Percentiles rank a stretch among this genome's conserved stretches.
These are phyloP conservation scores for Sphyrna mokarran DNA, from an alignment of 2,113 vertebrate species.

Conservation along the genomic window DNA sequence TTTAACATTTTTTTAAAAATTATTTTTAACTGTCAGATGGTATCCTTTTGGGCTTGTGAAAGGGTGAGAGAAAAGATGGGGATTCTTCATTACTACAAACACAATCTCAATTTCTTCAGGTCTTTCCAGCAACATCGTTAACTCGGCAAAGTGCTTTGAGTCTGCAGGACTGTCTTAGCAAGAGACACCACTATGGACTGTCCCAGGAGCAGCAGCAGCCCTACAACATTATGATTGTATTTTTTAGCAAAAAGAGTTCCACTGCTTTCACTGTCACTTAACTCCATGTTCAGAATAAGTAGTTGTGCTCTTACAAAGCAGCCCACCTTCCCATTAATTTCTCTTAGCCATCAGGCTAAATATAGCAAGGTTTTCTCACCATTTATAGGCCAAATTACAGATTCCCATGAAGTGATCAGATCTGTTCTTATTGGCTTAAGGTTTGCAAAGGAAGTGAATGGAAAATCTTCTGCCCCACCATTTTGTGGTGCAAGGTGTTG, in stretches of 20 bases:
- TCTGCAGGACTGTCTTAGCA: background rate
- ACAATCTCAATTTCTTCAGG: background rate
- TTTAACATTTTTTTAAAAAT: background rate
- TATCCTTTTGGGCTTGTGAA: background rate
- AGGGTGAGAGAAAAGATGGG: background rate
- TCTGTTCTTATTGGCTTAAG: background rate
- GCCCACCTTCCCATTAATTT: background rate
- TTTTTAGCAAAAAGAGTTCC: background rate
- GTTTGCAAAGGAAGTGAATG: background rate
- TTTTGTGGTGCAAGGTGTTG: background rate
- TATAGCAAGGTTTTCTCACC: background rate
- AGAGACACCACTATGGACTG: background rate
- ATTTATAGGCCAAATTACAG: background rate
- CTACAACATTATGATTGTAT: background rate
- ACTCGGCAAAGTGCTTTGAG: background rate
- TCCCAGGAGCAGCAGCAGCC: background rate
- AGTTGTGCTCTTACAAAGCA: background rate
- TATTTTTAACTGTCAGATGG: background rate
- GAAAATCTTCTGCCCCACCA: background rate
- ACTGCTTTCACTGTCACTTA: background rate
- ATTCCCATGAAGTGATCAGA: background rate
- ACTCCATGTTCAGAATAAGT: background rate
- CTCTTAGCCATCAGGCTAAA: too few relatives aligned
- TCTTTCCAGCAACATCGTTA: background rate
- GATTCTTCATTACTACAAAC: background rate